Conservation (phyloP, 1,140 invertebrate genomes). For the Drosophila rhopaloa region DNA sequence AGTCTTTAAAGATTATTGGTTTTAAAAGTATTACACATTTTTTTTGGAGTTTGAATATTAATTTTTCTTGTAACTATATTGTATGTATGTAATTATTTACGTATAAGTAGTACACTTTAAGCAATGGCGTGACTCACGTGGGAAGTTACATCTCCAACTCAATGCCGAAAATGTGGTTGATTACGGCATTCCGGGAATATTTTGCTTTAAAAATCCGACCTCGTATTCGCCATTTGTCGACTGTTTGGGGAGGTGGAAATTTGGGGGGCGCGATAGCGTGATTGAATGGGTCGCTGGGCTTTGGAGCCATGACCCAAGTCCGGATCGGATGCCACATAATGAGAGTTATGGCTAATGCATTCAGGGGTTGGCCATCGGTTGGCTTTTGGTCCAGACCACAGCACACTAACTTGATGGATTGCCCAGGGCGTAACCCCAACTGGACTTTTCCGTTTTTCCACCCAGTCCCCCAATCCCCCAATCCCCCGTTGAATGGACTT, state of each 20-base stretch:
- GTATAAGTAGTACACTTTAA: no score
- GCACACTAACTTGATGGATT: slow-evolving; percentile 55
- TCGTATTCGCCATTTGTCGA: slow-evolving; percentile 71
- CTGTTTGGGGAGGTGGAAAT: slow-evolving; percentile 6
- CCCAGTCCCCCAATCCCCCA: neutral
- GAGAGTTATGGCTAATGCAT: slow-evolving; percentile 80
- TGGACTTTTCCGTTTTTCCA: slow-evolving; percentile 6
- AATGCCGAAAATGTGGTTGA: slow-evolving; percentile 11
- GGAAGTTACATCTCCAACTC: slow-evolving; percentile 4
- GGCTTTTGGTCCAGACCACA: slow-evolving; percentile 26
- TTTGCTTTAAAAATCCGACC: slow-evolving; percentile 57
- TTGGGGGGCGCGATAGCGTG: slow-evolving; percentile 63
- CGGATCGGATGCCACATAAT: slow-evolving; percentile 54
- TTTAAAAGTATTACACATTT: no score
- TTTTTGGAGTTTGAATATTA: no score
- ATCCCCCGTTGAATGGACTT: slow-evolving; percentile 36
- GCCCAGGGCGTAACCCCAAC: slow-evolving; percentile 39
- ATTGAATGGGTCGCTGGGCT: slow-evolving; percentile 70
- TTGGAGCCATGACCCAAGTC: slow-evolving; percentile 15
- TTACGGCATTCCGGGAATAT: slow-evolving; percentile 11
- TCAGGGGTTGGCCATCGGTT: slow-evolving; percentile 36
- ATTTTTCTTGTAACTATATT: no score
- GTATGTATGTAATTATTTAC: no score
- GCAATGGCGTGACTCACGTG: neutral
- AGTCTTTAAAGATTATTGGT: no score